Evolutionary conservation across 2,888 invertebrate genomes (phyloP), one percentile per base, ranked within the genome.

Genomic region (Epinotia demarniana): DNA sequence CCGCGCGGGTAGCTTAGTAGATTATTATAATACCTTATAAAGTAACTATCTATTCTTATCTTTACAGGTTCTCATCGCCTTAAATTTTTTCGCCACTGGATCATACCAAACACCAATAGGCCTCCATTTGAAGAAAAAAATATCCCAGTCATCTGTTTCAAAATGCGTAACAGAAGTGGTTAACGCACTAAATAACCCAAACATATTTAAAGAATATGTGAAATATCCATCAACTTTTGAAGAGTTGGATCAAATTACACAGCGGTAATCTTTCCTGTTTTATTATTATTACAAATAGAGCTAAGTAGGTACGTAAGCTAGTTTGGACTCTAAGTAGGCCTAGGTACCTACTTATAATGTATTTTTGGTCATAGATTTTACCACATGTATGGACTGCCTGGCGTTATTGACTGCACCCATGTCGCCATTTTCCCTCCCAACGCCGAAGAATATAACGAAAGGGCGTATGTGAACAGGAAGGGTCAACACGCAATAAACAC

Each of bases 361-460:
- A 64, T 19, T 33, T 58, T 55, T 62, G 49, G 46, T 76, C 69
- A 5, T 69, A 76, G 76, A 19, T 76, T 72, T 55, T 69, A 68
- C 46, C 46, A 69, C 46, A 19, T 43, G 16, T 76, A 64, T 60
- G 39, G 72, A 13, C 18, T 76, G n/a, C 76, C 76, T 5, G 76
- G 76, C 6, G 39, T 63, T n/a, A 73, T 76, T 64, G 76, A 76
- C 69, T 76, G 76, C 61, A 76, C 76, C 5, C 72, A 76, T 60
- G 64, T 76, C 18, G 72, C 72, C 0, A 76, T 76, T 16, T 27
- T 58, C 19, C 69, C 72, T 61, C 76, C 72, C 33, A 69, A 72
- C 16, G 43, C 19, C 39, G 53, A 63, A 4, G 19, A 49, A n/a
- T 76, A 73, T 66, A 64, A 76, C 18, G 76, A 72, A 53, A 8